A percentile compares a stretch with the other conserved stretches of the same genome.
Conservation (phyloP, 2,797 vertebrate genomes). For the Acipenser transmontanus region DNA sequence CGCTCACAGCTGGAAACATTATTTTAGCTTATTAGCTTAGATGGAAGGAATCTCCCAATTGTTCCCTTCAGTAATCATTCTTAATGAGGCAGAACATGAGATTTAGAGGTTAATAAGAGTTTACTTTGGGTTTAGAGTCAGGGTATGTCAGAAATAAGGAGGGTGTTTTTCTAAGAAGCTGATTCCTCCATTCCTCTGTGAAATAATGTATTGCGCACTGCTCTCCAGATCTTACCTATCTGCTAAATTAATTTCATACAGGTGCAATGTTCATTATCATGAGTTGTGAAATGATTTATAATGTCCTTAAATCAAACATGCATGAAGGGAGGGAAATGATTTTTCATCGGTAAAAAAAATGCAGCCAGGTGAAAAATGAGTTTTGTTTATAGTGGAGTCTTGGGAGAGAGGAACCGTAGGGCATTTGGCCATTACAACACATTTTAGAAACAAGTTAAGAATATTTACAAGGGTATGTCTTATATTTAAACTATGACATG, state of each 20-base stretch:
- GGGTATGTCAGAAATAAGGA: constrained; percentile 21
- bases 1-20: constrained; percentile 38
- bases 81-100: constrained; percentile 64
- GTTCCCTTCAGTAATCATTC: constrained; percentile 53
- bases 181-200: constrained; percentile 25
- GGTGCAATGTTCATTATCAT: constrained; percentile 43
- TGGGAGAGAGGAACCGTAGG: background rate
- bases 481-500: background rate
- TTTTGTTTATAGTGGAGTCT: too few species aligned
- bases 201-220: constrained; percentile 47
- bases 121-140: constrained; percentile 13
- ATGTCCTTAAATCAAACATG: constrained; percentile 35
- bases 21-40: constrained; percentile 47
- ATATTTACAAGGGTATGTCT: background rate
- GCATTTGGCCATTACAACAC: background rate
- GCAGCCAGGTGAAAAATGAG: too few species aligned
- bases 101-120: constrained; percentile 27
- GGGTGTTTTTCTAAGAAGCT: constrained; percentile 21
- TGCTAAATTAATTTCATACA: constrained; percentile 37
- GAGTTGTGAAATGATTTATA: constrained; percentile 50
- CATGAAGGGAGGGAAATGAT: constrained; percentile 42
- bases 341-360: constrained; percentile 30
- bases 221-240: constrained; percentile 47
- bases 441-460: background rate
- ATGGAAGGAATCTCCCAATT: constrained; percentile 52